Base-by-base conservation (phyloP, 1,140 invertebrate species). In the Helicorthomorpha holstii region DNA sequence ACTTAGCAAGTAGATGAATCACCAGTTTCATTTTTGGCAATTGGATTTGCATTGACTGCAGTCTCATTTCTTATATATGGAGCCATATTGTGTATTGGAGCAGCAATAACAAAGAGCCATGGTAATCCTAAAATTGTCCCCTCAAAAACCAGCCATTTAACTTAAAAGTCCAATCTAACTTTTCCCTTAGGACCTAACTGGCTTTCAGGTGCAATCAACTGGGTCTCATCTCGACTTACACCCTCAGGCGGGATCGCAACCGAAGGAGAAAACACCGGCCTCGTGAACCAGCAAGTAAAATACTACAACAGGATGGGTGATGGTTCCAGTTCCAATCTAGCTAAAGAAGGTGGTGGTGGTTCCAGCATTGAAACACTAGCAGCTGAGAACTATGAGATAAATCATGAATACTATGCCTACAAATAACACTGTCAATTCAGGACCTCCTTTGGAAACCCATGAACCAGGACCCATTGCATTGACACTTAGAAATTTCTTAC, bases 21-120 rank as follows among this genome's bases (percentile, higher is more conserved):
- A 49, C 2, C 24, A 59, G 0, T 34, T 16, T 7, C 16, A 53
- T 65, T 71, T 54, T 59, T 70, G 34, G 61, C 66, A 1, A 66
- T 65, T 27, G 64, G 68, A 38, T 59, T 66, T 12, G 58, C 64
- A 16, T 60, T 70, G 45, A 61, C 61, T 23, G 45, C 69, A 7
- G 12, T 65, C 1, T 64, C 66, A 19, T 50, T 69, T 2, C 48
- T 64, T 4, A 53, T 71, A 0, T 67, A 65, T 52, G 46, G 61
- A 22, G 56, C 59, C 2, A 54, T 70, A 1, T 62, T 60, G 50
- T 22, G 65, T 1, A 56, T 60, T 7, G 69, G 68, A 24, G 60
- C 58, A 48, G 59, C 59, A n/a, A 64, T 65, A 34, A 56, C 61
- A 1, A 64, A 67, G 54, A 64, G 63, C 41, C 60, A 61, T 56